Evolutionary conservation across 1,140 invertebrate genomes (phyloP).

Genomic region (Drosophila persimilis): DNA sequence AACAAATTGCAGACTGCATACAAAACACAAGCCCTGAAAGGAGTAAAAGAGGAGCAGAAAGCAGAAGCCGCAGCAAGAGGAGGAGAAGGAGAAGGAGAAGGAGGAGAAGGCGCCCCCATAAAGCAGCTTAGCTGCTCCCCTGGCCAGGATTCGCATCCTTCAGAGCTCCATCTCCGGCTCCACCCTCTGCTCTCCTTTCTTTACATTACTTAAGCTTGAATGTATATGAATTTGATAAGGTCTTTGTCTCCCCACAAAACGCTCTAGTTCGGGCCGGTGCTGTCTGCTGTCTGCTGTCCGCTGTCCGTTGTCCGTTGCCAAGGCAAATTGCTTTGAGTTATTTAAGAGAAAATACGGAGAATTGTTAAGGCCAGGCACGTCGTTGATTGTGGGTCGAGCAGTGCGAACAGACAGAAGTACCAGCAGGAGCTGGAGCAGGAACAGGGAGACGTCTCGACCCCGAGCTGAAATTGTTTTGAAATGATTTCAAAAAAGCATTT

Average conservation of each 20-base stretch:
- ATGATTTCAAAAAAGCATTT: conserved; percentile 50
- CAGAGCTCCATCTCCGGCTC: not conserved
- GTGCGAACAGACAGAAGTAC: not conserved
- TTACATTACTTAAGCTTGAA: conserved; percentile 23
- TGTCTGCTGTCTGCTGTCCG: conserved; percentile 4
- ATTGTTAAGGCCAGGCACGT: conserved; percentile 57
- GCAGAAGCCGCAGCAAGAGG: too few relatives aligned
- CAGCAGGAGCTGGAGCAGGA: not conserved
- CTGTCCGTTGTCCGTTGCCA: conserved; percentile 45
- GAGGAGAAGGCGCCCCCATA: conserved; percentile 2
- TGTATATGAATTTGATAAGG: conserved; percentile 66
- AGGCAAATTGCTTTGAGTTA: conserved; percentile 53
- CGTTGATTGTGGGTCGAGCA: conserved; percentile 35
- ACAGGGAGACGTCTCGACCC: conserved; percentile 1
- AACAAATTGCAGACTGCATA: conserved; percentile 71
- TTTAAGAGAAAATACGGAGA: conserved; percentile 45
- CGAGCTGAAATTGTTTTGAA: conserved; percentile 43
- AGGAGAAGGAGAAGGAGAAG: not conserved
- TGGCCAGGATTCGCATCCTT: conserved; percentile 21
- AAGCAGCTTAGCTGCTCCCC: conserved; percentile 46
- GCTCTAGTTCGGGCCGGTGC: not conserved
- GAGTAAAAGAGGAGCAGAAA: conserved; percentile 3
- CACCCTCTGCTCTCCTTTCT: conserved; percentile 15
- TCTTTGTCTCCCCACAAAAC: conserved; percentile 49
- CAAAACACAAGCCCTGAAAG: conserved; percentile 39